These are phyloP conservation scores for Rhabdomys pumilio DNA, from an alignment of 2,797 vertebrate genomes.

Conservation along the genomic window DNA sequence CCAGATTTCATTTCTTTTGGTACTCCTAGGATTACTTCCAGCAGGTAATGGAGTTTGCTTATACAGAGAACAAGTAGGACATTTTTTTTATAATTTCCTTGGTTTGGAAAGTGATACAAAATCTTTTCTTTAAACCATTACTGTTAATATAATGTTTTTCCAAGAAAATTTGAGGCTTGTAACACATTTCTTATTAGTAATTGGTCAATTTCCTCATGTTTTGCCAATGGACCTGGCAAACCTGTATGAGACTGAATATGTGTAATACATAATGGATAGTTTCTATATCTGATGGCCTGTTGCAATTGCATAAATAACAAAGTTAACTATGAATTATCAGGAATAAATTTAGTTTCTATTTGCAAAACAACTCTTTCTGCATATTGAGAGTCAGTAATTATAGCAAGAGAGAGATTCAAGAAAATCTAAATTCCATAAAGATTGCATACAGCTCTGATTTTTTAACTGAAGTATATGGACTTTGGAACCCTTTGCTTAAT, in stretches of 20 bases:
- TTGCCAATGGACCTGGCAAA: not conserved
- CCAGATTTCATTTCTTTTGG: not conserved
- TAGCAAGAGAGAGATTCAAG: not conserved
- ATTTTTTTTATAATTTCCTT: too few relatives aligned
- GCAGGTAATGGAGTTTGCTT: not conserved
- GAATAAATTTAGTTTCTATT: not conserved
- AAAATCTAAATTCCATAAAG: not conserved
- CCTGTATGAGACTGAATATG: not conserved
- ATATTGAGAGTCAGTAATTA: not conserved
- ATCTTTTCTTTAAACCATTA: too few relatives aligned
- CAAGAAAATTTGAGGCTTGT: too few relatives aligned
- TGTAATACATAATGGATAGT: not conserved
- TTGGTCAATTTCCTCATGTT: not conserved
- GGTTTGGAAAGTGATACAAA: too few relatives aligned
- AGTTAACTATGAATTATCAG: not conserved
- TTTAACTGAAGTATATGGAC: not conserved
- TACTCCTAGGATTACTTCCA: not conserved
- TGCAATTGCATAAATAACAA: not conserved
- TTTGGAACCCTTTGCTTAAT: not conserved
- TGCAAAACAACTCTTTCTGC: not conserved
- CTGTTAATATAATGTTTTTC: too few relatives aligned
- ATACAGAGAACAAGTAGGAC: not conserved
- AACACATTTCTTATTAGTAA: too few relatives aligned
- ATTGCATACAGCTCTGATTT: not conserved
- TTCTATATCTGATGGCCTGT: not conserved